Percentiles rank a stretch among this genome's conserved stretches.
These are phyloP conservation scores for Zootoca vivipara DNA, from an alignment of 2,113 vertebrate genomes.

Conservation along the genomic window DNA sequence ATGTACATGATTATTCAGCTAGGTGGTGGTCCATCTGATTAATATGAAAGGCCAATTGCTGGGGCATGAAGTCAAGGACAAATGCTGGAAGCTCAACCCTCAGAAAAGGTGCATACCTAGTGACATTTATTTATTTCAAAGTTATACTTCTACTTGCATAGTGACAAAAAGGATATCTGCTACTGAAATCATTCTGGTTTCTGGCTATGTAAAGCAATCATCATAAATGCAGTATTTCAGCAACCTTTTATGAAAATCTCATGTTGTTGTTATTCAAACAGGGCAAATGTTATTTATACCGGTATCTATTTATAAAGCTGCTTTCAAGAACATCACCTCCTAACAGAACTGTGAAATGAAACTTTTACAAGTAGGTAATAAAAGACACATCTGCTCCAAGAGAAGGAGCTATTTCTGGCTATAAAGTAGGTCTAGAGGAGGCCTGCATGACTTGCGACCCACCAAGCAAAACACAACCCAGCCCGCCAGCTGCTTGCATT, in stretches of 20 bases:
- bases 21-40: background rate
- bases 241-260: slow-evolving; percentile 26
- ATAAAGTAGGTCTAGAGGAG: background rate
- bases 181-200: slow-evolving; percentile 9
- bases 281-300: slow-evolving; percentile 43
- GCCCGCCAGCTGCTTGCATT: background rate
- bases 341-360: slow-evolving; percentile 57
- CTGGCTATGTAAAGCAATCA: background rate
- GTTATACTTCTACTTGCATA: slow-evolving; percentile 5
- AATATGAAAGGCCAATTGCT: background rate
- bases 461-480: background rate
- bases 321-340: slow-evolving; percentile 53
- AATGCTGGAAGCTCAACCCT: background rate
- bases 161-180: background rate
- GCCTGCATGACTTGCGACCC: background rate
- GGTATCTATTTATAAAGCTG: slow-evolving; percentile 59
- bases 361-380: slow-evolving; percentile 21
- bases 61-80: background rate
- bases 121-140: background rate
- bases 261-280: slow-evolving; percentile 23
- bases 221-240: slow-evolving; percentile 23
- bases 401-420: background rate
- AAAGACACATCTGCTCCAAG: background rate
- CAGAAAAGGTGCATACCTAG: background rate
- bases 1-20: background rate